phyloP scores from a whole-genome alignment of 35 echinoderm and acorn worm species.

The Amphiura filiformis region DNA sequence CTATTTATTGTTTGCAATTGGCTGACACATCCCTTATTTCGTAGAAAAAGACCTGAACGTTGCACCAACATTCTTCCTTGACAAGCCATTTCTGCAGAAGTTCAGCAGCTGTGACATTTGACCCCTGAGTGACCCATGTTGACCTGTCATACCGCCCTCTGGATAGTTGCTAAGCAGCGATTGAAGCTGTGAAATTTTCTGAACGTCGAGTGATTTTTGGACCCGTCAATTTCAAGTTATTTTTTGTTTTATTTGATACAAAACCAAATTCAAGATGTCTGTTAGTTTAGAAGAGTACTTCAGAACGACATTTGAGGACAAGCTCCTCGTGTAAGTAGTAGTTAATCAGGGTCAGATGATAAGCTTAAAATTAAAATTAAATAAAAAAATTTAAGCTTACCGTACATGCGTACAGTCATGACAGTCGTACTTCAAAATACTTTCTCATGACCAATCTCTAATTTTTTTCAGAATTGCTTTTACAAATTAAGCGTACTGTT shows the following conservation, averaged over 20 bases:
- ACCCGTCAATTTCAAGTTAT: not conserved
- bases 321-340: constrained; percentile 96
- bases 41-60: not conserved
- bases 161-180: constrained; percentile 18
- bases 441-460: too few relatives aligned
- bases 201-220: not conserved
- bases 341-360: not conserved
- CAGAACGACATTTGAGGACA: constrained; percentile 98
- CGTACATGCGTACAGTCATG: too few relatives aligned
- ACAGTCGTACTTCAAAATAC: too few relatives aligned
- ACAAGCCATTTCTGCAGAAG: constrained; percentile 27
- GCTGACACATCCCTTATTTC: constrained; percentile 7
- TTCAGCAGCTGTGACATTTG: too few relatives aligned
- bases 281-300: constrained; percentile 96
- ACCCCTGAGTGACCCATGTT: not conserved
- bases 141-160: not conserved
- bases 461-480: too few relatives aligned
- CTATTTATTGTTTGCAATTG: constrained; percentile 6
- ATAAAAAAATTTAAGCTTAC: not conserved
- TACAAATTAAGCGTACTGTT: too few relatives aligned
- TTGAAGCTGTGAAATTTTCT: not conserved
- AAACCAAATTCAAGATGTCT: constrained; percentile 61
- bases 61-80: not conserved
- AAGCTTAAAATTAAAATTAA: not conserved
- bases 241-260: not conserved